Evolutionary conservation across 2,888 invertebrate genomes (phyloP), one percentile per base, ranked within the genome.

Genomic region (Monopis laevigella): DNA sequence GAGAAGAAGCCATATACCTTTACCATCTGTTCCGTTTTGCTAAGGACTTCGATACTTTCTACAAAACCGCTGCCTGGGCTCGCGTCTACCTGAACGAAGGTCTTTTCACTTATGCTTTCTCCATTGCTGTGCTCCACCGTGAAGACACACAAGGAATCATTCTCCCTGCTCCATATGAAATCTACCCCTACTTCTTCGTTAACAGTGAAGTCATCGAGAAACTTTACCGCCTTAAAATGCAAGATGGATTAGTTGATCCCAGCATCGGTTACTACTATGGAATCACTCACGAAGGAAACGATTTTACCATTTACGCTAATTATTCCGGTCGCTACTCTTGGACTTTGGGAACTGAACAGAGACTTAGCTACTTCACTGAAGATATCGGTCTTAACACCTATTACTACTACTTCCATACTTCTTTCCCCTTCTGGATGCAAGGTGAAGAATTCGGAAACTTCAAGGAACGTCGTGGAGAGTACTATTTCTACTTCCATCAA

Each of bases 381-480:
- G 89, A 89, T 54, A 72, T 89, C 49, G 88, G 86, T 44, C 67
- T 87, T 53, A 89, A 88, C 64, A 56, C 83, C 1, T 88, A 80
- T 66, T 88, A 89, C 72, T 85, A 82, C 64, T 86, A 82, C 63
- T 83, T 85, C 70, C 84, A 88, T 54, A 58, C 80, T 46, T 80
- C 84, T 43, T 81, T 81, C 54, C 86, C 88, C 27, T 86, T 85
- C 80, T 87, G 86, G 84, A 67, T 87, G 59, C 72, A 78, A 36
- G 80, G 82, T 40, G 67, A 82, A 17, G 68, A 82, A 41, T 78
- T 74, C 43, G 69, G 67, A 47, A 41, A 69, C 29, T 47, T 60
- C 54, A 84, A 83, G 52, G 81, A 85, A 46, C 81, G 84, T 54
- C 84, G 86, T 46, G 89, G 88, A 45, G 86, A 88, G 62, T 60